These are phyloP conservation scores for Edolisoma coerulescens DNA, from an alignment of 2,113 vertebrate genomes.

Conservation along the genomic window DNA sequence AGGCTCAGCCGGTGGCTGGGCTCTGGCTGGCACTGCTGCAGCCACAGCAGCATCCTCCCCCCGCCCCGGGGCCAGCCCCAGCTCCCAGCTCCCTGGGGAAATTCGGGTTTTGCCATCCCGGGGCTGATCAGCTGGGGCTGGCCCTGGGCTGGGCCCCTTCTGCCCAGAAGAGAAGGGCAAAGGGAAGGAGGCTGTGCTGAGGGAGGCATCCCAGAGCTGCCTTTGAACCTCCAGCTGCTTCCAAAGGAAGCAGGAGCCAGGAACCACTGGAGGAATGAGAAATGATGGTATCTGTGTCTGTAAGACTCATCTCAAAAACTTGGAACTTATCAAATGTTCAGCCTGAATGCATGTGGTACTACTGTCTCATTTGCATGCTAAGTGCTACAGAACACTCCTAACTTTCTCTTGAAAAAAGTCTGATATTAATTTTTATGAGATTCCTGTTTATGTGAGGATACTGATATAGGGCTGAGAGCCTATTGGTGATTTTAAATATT, in stretches of 20 bases:
- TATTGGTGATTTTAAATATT: not conserved
- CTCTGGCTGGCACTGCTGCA: not conserved
- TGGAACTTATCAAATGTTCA: not conserved
- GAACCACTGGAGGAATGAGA: not conserved
- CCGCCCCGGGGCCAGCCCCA: not conserved
- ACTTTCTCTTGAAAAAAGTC: not conserved
- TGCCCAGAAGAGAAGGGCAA: not conserved
- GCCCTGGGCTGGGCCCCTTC: not conserved
- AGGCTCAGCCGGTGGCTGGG: not conserved
- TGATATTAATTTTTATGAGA: not conserved
- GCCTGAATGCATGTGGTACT: not conserved
- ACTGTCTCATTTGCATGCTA: not conserved
- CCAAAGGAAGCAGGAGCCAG: not conserved
- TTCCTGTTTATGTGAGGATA: not conserved
- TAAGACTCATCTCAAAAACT: not conserved
- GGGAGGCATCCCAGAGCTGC: not conserved
- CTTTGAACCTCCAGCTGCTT: not conserved
- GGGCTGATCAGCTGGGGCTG: fast-evolving
- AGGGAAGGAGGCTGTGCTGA: not conserved
- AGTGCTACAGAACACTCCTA: not conserved
- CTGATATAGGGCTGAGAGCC: not conserved
- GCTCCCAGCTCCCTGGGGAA: no score
- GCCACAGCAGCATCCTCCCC: not conserved
- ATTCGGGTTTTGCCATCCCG: not conserved
- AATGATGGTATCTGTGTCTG: not conserved